Conservation (phyloP, 1,140 invertebrate genomes). For the Saccostrea glomerata region DNA sequence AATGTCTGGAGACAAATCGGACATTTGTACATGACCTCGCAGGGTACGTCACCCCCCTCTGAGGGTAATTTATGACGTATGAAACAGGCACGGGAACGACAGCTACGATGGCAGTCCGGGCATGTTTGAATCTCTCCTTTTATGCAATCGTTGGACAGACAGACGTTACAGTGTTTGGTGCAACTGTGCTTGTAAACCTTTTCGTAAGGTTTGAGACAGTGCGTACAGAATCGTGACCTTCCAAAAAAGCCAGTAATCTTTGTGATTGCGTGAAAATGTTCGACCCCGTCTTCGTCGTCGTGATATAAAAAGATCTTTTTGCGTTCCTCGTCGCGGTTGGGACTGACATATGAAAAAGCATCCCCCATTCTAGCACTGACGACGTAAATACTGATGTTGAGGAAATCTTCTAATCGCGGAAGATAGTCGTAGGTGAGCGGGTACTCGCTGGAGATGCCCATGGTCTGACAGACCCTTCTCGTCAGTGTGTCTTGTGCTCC, state of each 20-base stretch:
- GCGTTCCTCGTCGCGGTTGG: background rate
- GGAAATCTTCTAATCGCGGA: conserved; percentile 32
- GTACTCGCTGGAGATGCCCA: background rate
- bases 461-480: background rate
- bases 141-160: conserved; percentile 12
- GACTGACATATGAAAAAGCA: conserved; percentile 11
- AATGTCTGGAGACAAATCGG: conserved; percentile 27
- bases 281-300: background rate
- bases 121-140: conserved; percentile 13
- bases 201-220: conserved; percentile 38
- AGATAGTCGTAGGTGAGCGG: background rate
- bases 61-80: background rate
- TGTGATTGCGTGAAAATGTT: conserved; percentile 41
- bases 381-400: conserved; percentile 38
- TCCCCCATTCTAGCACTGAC: conserved; percentile 38
- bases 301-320: conserved; percentile 31
- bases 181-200: conserved; percentile 1
- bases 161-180: conserved; percentile 32
- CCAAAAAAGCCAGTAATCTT: conserved; percentile 45
- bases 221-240: background rate
- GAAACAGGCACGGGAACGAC: conserved; percentile 33
- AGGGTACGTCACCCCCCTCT: background rate
- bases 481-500: background rate
- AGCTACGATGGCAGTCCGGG: conserved; percentile 17
- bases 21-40: conserved; percentile 38